These are phyloP conservation scores for Drosophila ambigua DNA, from an alignment of 1,140 invertebrate species.

Conservation along the genomic window DNA sequence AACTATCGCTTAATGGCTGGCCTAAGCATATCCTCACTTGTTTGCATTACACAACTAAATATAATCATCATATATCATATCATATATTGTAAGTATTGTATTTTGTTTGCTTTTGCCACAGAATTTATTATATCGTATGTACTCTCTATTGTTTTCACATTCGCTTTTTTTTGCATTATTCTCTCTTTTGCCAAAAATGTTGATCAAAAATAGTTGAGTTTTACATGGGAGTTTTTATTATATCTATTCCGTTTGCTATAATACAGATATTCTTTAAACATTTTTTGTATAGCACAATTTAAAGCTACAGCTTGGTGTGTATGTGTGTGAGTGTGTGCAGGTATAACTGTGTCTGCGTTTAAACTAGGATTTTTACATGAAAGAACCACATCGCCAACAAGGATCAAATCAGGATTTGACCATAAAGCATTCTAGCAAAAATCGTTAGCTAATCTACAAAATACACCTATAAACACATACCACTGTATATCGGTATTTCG, in stretches of 20 bases:
- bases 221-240: constrained; percentile 25
- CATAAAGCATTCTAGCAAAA: constrained; percentile 60
- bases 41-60: constrained; percentile 30
- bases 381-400: constrained; percentile 50
- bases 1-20: constrained; percentile 36
- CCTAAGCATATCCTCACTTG: constrained; percentile 38
- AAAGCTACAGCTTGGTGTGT: constrained; percentile 65
- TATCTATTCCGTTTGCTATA: no score
- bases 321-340: constrained; percentile 35
- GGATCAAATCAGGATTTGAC: constrained; percentile 31
- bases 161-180: constrained; percentile 32
- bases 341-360: constrained; percentile 48
- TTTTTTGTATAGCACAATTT: constrained; percentile 59
- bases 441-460: constrained; percentile 36
- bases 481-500: constrained; percentile 40
- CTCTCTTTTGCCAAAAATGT: constrained; percentile 61
- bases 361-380: constrained; percentile 60
- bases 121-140: constrained; percentile 20
- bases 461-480: constrained; percentile 30
- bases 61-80: constrained; percentile 10
- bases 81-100: constrained; percentile 16
- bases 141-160: constrained; percentile 29
- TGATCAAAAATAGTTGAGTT: constrained; percentile 76
- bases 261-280: constrained; percentile 30
- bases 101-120: constrained; percentile 28